Evolutionary conservation across 2,888 invertebrate species (phyloP).

Genomic region (Drosophila ochracea): DNA sequence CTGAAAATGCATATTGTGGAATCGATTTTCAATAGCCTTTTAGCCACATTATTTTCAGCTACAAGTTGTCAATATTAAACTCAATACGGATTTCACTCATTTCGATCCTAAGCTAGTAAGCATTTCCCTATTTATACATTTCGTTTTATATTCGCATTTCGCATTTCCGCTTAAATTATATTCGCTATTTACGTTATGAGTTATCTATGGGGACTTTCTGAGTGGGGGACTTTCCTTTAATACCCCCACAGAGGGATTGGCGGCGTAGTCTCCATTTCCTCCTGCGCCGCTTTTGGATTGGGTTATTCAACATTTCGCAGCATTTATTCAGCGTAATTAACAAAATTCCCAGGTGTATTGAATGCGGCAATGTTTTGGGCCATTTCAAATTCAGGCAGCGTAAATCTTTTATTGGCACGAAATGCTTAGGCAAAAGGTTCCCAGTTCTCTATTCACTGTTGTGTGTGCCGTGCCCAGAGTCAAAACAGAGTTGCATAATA

Average conservation of each 20-base stretch:
- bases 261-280: background rate
- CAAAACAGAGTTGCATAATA: constrained; percentile 71
- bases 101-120: background rate
- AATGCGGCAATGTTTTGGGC: constrained; percentile 31
- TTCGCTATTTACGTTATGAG: constrained; percentile 49
- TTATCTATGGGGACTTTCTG: constrained; percentile 22
- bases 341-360: constrained; percentile 76
- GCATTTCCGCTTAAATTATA: background rate
- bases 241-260: background rate
- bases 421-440: constrained; percentile 69
- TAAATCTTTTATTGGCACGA: constrained; percentile 78
- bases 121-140: background rate
- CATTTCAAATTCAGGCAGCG: constrained; percentile 73
- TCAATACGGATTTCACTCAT: background rate
- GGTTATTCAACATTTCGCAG: constrained; percentile 55
- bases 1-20: background rate
- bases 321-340: constrained; percentile 77
- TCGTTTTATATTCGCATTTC: background rate
- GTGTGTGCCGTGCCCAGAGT: constrained; percentile 28
- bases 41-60: background rate
- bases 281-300: background rate
- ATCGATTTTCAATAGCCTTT: background rate
- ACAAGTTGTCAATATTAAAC: background rate
- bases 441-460: constrained; percentile 28
- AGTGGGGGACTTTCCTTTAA: background rate